phyloP scores from a whole-genome alignment of 2,797 vertebrate species.

The Mus minutoides region DNA sequence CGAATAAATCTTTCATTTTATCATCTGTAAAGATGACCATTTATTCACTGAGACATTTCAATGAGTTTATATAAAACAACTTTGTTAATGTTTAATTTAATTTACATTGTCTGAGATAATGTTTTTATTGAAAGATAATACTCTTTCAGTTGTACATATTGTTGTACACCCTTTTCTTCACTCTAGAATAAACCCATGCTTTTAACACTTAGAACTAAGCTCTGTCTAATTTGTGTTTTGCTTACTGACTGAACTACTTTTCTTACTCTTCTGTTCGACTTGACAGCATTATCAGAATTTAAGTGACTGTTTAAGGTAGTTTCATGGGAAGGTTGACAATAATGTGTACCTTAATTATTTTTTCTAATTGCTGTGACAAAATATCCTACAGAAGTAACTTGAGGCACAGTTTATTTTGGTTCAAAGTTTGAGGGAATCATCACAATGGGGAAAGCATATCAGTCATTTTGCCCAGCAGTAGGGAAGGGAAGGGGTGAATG shows the following conservation, averaged over 20 bases:
- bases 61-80: neutral
- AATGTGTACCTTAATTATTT: neutral
- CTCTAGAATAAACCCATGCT: neutral
- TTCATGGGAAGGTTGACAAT: neutral
- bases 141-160: neutral
- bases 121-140: neutral
- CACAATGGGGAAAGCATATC: neutral
- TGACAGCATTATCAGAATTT: conserved; percentile 19
- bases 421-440: neutral
- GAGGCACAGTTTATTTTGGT: neutral
- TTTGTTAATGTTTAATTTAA: neutral
- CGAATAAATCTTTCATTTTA: neutral
- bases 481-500: neutral
- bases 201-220: neutral
- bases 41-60: neutral
- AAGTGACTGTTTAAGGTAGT: neutral
- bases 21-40: neutral
- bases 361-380: neutral
- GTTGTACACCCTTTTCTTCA: neutral
- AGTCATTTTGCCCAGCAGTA: neutral
- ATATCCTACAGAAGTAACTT: neutral
- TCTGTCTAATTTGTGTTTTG: conserved; percentile 14
- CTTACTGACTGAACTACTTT: neutral
- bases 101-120: neutral
- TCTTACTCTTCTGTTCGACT: conserved; percentile 1